Percentiles rank a stretch among this genome's conserved stretches.
Conservation (phyloP, 30 jellyfish, hydroid and myxozoan genomes). For the Nemopilema nomurai region DNA sequence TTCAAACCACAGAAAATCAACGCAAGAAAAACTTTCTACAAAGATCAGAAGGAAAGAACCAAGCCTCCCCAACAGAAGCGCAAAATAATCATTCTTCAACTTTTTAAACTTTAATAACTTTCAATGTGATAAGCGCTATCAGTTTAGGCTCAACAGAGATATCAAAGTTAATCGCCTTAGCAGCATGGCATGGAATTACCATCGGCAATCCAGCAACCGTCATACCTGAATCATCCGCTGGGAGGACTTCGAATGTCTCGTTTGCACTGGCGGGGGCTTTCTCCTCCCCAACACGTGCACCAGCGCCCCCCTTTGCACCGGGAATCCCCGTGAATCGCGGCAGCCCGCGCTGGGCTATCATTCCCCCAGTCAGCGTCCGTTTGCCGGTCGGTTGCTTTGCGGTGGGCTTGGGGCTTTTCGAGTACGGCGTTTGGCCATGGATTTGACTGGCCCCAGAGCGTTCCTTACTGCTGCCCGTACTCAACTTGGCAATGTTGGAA, state of each 20-base stretch:
- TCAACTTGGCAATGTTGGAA: slow-evolving; percentile 48
- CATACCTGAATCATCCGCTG: not conserved
- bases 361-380: not conserved
- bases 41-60: too few relatives aligned
- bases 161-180: too few relatives aligned
- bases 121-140: too few relatives aligned
- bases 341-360: not conserved
- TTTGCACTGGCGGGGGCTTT: slow-evolving; percentile 6
- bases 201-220: too few relatives aligned
- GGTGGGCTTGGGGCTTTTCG: slow-evolving; percentile 30
- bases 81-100: too few relatives aligned
- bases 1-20: too few relatives aligned
- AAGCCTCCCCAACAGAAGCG: too few relatives aligned
- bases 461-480: slow-evolving; percentile 36
- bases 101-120: too few relatives aligned
- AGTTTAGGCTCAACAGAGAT: too few relatives aligned
- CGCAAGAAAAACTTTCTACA: too few relatives aligned
- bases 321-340: slow-evolving; percentile 18
- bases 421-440: slow-evolving; percentile 68
- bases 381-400: slow-evolving; percentile 41
- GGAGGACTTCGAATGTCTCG: slow-evolving; percentile 4
- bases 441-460: slow-evolving; percentile 35
- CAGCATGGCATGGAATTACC: too few relatives aligned
- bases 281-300: not conserved
- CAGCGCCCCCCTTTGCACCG: not conserved